Base-by-base conservation (phyloP, 2,113 vertebrate genomes). In the Tupaia chinensis region DNA sequence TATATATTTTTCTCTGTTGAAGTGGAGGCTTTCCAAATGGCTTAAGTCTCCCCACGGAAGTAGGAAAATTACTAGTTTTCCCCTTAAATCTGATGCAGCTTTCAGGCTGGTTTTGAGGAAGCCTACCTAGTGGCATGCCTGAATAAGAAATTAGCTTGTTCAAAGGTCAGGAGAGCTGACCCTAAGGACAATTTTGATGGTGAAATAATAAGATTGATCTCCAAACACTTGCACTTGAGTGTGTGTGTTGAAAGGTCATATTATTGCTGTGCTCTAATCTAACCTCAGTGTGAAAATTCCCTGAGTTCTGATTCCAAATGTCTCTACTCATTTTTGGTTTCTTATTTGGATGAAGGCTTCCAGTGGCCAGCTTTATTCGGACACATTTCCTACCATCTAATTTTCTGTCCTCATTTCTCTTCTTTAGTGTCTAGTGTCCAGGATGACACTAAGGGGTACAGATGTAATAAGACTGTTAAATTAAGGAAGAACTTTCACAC, bases 321-420 rank as follows among this genome's bases (percentile, higher is more conserved):
- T 70, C 23, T 54, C 72, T 69, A 7, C 3, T 13, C 7, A 78
- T 25, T 10, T 0, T 0, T 58, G 54, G 2, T 22, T 22, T 2
- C 29, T 88, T 27, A 32, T 29, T 19, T 16, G 1, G 3, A 17
- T 9, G 56, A 74, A 9, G 0, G 8, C 13, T 32, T 22, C 2
- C 0, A 5, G 14, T 0, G n/a, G 9, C 25, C n/a, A 11, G 13
- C 32, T 54, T 82, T 25, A 6, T 17, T 3, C 29, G 17, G 29
- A 13, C 22, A 8, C 10, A 60, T n/a, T 53, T 68, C 15, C 34
- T 65, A 13, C 19, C 0, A 4, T 60, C 13, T 15, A 7, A 1
- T 1, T 29, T 77, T 66, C 29, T 10, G 29, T 61, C n/a, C 32
- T 58, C 22, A 2, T 65, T 53, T 95, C 56, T 79, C 32, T 76